Evolutionary conservation across 2,888 invertebrate species (phyloP), one percentile per base, ranked within the genome.

Genomic region (Chymomyza fuscimana): DNA sequence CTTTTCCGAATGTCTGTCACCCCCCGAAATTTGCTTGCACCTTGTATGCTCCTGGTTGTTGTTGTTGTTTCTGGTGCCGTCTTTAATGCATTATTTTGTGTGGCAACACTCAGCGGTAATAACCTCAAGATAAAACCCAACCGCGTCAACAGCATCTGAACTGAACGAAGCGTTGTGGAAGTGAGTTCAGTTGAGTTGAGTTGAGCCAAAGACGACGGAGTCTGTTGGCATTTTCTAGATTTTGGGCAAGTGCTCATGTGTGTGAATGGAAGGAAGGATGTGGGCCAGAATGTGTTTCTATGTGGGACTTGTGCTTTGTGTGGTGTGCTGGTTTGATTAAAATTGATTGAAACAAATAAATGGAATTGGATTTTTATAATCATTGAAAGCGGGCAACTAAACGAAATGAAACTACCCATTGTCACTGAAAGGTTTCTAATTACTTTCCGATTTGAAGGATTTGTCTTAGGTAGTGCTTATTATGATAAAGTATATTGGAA

Each of bases 271-370:
- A 46, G 63, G 65, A 5, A 32, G 32, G 32, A 32, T 32, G 32
- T 32, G 32, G 32, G 32, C 32, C 32, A 32, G 7, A 32, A 32
- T 32, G 32, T 32, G 7, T 32, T 32, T 32, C 58, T 71, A 64
- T 70, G 66, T 70, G 69, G 22, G 7, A 22, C 19, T 40, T 54
- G 16, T 16, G n/a, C 60, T 22, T 50, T 56, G 63, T 19, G 61
- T 58, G 50, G 67, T 67, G 29, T 65, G 62, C 61, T 70, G 72
- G 67, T 75, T 81, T 89, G 88, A 89, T 89, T 87, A 80, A 88
- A 88, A 89, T 88, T 88, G 89, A 88, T 89, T 88, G 89, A 84
- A 87, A 81, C 84, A 86, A 80, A 82, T 78, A 78, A 79, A 78
- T 80, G 72, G 68, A 76, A 77, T 77, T 80, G 78, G 72, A 82